Evolutionary conservation across 2,113 vertebrate species (phyloP), one percentile per base, ranked within the genome.

Genomic region (Megatriorchis doriae): DNA sequence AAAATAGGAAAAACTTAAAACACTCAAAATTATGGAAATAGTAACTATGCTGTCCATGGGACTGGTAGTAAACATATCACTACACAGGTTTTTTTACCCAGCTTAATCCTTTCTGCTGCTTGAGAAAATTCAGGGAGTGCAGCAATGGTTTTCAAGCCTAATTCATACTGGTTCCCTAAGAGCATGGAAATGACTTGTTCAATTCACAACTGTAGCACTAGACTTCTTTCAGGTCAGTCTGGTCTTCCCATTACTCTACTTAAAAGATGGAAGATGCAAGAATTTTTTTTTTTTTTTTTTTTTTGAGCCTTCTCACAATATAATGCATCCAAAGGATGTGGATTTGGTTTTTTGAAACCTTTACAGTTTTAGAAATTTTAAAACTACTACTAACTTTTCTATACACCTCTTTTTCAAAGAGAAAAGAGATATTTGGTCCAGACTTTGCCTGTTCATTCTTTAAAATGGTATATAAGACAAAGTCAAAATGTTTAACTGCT

Each of bases 71-170:
- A 74, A 43, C 20, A 7, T 8, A n/a, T 3, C 20, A 6, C 12
- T 13, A 25, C 31, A 12, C 0, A 0, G 2, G 3, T 4, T 20
- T 52, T 52, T 67, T 87, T 34, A 48, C 26, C 8, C 12, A 67
- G 15, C 19, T 62, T 43, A 42, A 81, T 56, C 26, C 8, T n/a
- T 36, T 72, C 68, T 16, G 16, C 20, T 36, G 5, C 11, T 19
- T 58, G 58, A 16, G 32, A 13, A 43, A 55, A 81, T 34, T 22
- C 50, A 53, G 11, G 52, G 9, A 34, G 7, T 2, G 3, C 2
- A 73, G 19, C 6, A 20, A 42, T 20, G 9, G 26, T 32, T 89
- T 86, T 59, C 18, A 27, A 93, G 38, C 15, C 9, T 26, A 62
- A 82, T 73, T 72, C 23, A 16, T 19, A 11, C 29, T 13, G 29